Base-by-base conservation (phyloP, 2,113 vertebrate genomes). In the Pseudois nayaur region DNA sequence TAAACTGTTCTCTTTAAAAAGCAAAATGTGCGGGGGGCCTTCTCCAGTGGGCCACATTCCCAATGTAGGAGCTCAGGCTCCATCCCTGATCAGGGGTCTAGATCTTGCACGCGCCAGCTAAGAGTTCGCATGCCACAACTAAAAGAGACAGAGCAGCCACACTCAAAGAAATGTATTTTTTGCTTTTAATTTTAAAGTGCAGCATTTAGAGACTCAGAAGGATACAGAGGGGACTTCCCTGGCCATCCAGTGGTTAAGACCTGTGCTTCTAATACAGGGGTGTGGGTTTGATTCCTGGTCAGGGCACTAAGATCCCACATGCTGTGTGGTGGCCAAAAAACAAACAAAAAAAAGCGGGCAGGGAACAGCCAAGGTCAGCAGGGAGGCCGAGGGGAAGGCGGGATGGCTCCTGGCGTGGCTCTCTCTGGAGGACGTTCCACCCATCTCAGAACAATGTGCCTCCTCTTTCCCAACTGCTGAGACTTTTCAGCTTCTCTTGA, bases 391-490 rank as follows among this genome's bases (percentile, higher is more conserved):
- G 8, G 36, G 29, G 16, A 33, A 40, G 54, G 45, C 43, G 0
- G 50, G 40, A 16, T 2, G 12, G 6, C 33, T 8, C 13, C 43
- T 23, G 21, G 14, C 3, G 1, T 45, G 5, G 12, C 54, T 2
- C 0, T 13, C 40, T 23, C 43, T 31, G 8, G 5, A 10, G 23
- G n/a, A 40, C 0, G 2, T 9, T 10, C 19, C 2, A 6, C 15
- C 23, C 0, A 1, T 10, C 40, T 95, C 74, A 36, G 43, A 60
- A 36, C 19, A 14, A 27, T 0, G 1, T 1, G 17, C 4, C 4
- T 5, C 3, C 43, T n/a, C 6, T 19, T 19, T 57, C 52, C n/a
- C 29, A 21, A 6, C 23, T 29, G 60, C 60, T 29, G 11, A 9
- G 17, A 33, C 19, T 64, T 52, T 29, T 23, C 76, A 64, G 45